Evolutionary conservation across 2,888 invertebrate species (phyloP).

Genomic region (Onchidella celtica): DNA sequence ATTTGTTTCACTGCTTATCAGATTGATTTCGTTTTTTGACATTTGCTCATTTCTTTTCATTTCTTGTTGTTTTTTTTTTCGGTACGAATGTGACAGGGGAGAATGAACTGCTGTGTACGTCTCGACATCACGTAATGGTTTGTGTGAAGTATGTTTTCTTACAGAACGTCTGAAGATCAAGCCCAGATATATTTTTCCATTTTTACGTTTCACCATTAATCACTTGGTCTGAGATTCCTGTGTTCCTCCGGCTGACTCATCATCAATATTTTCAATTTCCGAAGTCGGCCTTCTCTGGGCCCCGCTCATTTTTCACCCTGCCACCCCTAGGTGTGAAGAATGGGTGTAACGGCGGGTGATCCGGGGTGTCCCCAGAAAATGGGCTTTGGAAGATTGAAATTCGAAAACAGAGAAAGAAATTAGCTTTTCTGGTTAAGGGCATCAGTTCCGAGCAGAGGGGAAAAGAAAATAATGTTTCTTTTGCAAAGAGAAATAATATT

Average conservation of each 20-base stretch:
- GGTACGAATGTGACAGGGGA: too few species aligned
- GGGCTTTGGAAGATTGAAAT: constrained; percentile 6
- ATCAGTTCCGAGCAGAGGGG: too few species aligned
- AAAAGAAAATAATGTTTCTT: too few species aligned
- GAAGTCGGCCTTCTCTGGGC: background rate
- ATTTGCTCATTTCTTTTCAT: background rate
- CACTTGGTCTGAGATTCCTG: too few species aligned
- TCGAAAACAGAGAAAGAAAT: background rate
- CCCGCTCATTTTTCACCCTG: background rate
- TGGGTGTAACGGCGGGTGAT: constrained; percentile 7
- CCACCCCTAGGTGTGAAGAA: constrained; percentile 15
- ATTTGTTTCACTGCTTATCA: background rate
- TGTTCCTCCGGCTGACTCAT: background rate
- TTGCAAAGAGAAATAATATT: too few species aligned
- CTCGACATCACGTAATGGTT: too few species aligned
- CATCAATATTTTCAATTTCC: constrained; percentile 17
- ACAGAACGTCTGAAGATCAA: too few species aligned
- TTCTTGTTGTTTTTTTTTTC: background rate
- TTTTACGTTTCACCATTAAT: too few species aligned
- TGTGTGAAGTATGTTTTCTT: too few species aligned
- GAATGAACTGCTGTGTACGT: too few species aligned
- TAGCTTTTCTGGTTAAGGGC: background rate
- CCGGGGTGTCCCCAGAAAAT: background rate
- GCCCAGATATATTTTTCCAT: too few species aligned
- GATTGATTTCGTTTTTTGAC: background rate